Percentiles rank a stretch among this genome's conserved stretches.
Evolutionary conservation across 2,797 vertebrate species (phyloP).

Genomic region (Rhabdophis nuchalis): DNA sequence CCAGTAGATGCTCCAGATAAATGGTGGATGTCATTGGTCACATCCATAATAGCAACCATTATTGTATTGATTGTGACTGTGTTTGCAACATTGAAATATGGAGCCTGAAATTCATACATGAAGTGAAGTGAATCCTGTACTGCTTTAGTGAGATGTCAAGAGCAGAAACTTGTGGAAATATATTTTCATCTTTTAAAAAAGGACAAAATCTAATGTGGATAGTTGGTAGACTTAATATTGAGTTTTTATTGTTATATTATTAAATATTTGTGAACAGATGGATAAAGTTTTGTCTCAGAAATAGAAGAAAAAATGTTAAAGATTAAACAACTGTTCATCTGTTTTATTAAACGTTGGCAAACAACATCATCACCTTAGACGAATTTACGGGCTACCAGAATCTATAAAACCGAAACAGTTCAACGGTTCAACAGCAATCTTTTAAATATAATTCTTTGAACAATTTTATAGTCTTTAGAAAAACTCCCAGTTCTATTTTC

Average conservation of each 20-base stretch:
- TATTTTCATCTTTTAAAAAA: not conserved
- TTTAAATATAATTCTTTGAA: not conserved
- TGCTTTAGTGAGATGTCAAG: not conserved
- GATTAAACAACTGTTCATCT: not conserved
- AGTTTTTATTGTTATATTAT: not conserved
- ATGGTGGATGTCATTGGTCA: not conserved
- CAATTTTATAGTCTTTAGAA: not conserved
- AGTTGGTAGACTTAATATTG: not conserved
- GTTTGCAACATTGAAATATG: conserved; percentile 12
- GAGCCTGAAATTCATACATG: not conserved
- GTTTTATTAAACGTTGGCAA: not conserved
- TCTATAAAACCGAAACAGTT: not conserved
- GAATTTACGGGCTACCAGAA: not conserved
- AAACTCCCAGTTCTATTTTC: not conserved
- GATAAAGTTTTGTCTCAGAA: not conserved
- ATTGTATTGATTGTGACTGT: not conserved
- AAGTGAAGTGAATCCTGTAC: not conserved
- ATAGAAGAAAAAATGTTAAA: not conserved
- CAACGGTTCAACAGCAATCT: not conserved
- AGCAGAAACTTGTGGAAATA: not conserved
- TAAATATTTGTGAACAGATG: not conserved
- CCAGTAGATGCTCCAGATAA: not conserved
- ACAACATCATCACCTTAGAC: not conserved
- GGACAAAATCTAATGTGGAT: not conserved
- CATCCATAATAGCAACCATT: not conserved